phyloP scores from a whole-genome alignment of 1,140 invertebrate species.

The Brachionus paranguensis region DNA sequence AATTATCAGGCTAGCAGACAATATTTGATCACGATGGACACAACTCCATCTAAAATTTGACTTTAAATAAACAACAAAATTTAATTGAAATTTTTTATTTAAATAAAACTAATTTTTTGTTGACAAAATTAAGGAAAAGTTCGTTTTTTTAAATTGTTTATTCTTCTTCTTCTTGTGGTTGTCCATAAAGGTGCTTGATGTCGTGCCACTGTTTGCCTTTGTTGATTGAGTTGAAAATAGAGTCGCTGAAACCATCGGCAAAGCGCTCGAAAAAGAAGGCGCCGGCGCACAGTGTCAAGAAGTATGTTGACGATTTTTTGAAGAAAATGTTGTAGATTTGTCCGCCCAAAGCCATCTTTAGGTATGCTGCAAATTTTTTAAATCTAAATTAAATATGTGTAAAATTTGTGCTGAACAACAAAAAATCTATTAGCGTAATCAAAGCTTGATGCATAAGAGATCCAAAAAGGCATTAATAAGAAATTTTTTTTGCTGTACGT shows the following conservation, averaged over 20 bases:
- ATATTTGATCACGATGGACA: not conserved
- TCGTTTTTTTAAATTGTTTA: not conserved
- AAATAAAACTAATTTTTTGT: not conserved
- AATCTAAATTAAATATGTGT: not conserved
- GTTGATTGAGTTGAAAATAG: constrained; percentile 27
- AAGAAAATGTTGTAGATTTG: constrained; percentile 36
- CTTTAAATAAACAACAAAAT: not conserved
- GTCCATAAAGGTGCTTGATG: not conserved
- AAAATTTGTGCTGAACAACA: not conserved
- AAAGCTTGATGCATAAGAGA: not conserved
- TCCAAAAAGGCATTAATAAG: not conserved
- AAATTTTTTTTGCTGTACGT: not conserved
- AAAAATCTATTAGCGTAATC: not conserved
- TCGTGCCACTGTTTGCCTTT: constrained; percentile 35
- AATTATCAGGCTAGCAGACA: not conserved
- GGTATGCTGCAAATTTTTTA: not conserved
- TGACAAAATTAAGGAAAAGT: not conserved
- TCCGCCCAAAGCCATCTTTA: constrained; percentile 18
- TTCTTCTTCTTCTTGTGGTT: not conserved
- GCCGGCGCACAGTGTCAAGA: constrained; percentile 5
- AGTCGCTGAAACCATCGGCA: constrained; percentile 1
- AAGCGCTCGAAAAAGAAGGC: constrained; percentile 36
- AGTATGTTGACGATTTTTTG: constrained; percentile 40
- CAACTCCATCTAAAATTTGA: not conserved
- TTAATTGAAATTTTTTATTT: not conserved